Evolutionary conservation across 2,797 vertebrate species (phyloP), one percentile per base, ranked within the genome.

Genomic region (Acropternis orthonyx): DNA sequence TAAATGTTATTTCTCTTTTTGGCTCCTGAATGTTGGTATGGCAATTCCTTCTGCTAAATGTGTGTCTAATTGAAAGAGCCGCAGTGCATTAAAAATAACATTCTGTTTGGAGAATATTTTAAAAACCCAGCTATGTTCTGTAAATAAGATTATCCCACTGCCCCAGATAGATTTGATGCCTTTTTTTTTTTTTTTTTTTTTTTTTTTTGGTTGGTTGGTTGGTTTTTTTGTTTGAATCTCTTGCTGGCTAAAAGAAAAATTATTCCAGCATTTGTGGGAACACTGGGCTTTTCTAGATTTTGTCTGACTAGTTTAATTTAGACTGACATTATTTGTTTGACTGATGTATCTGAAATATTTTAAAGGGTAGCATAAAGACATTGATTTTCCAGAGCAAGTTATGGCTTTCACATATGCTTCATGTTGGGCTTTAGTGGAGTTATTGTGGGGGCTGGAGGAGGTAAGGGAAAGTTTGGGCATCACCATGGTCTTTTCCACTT

Each of bases 281-380:
- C 67, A 92, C 27, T 36, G 52, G 41, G 54, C 44, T 88, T 77
- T 67, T 74, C 36, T 54, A 88, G 52, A 46, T 22, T 76, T 52
- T 83, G 22, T 58, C 75, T 56, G 90, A 80, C 62, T 56, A 61
- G 71, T 92, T 94, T 77, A 65, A 54, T 89, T 96, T 92, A 82
- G 49, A 88, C 85, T 93, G 93, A 71, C 51, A 77, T 78, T 86
- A 76, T 95, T 96, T 67, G 28, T 76, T 95, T 89, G 72, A 88
- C 90, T 95, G 51, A 94, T 92, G 93, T 85, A 83, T 88, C 65
- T 77, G 67, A 91, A 92, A 73, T 86, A 86, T 94, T 97, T 96
- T 91, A 94, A 93, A 92, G 30, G n/a, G 34, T 37, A 73, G 55
- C 84, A 86, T 92, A 88, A 94, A 89, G 76, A 34, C 58, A 71